Percentiles rank a stretch among this genome's conserved stretches.
Conservation (phyloP, 2,113 vertebrate species). For the Marmota flaviventris region DNA sequence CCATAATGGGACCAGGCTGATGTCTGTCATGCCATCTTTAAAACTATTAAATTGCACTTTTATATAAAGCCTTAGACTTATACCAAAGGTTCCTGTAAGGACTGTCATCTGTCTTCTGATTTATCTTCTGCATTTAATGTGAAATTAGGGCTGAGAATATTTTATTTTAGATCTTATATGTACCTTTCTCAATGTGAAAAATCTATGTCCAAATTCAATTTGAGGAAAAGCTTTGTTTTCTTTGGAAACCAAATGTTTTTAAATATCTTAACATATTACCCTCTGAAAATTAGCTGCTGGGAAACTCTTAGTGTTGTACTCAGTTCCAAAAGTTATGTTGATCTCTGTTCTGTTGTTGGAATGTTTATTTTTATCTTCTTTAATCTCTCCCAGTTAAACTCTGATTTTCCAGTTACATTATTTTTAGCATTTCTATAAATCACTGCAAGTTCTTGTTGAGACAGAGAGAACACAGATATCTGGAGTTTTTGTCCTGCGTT, state of each 20-base stretch:
- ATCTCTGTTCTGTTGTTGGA: not conserved
- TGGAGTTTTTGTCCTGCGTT: not conserved
- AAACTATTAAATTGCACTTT: not conserved
- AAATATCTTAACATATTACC: not conserved
- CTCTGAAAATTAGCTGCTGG: not conserved
- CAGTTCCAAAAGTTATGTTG: not conserved
- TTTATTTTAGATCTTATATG: not conserved
- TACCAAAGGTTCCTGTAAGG: not conserved
- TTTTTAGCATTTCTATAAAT: not conserved
- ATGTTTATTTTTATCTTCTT: not conserved
- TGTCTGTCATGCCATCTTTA: not conserved
- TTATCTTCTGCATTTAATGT: not conserved
- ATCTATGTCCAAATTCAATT: not conserved
- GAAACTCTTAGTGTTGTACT: not conserved
- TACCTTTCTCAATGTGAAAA: not conserved
- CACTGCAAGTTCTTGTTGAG: not conserved
- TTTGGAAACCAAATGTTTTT: not conserved
- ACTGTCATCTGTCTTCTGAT: not conserved
- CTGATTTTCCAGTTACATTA: not conserved
- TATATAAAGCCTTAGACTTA: not conserved
- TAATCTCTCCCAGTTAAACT: not conserved
- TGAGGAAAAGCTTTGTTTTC: not conserved
- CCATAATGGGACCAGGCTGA: not conserved
- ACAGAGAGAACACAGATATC: not conserved
- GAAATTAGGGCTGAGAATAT: not conserved